Conservation (phyloP, 2,113 vertebrate species). For the Pampusana beccarii region DNA sequence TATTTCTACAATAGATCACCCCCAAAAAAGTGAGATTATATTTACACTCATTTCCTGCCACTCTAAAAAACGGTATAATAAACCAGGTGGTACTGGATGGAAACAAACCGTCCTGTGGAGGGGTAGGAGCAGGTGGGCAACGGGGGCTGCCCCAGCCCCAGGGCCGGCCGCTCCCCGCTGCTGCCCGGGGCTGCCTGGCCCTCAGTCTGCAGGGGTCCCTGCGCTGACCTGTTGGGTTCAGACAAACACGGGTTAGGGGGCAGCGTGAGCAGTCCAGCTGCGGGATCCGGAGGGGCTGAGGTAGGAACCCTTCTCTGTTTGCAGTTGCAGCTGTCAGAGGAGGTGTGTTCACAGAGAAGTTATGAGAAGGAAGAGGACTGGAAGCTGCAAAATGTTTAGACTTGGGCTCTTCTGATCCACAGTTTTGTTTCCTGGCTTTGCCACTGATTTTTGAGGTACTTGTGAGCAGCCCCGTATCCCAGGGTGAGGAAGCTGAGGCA, state of each 20-base stretch:
- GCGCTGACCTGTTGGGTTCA: background rate
- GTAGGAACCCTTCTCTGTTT: background rate
- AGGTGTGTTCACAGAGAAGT: background rate
- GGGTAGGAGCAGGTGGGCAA: background rate
- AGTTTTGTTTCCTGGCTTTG: background rate
- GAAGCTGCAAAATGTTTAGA: background rate
- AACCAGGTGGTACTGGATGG: background rate
- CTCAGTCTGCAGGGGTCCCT: no score
- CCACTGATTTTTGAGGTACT: background rate
- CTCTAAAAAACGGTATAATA: no score
- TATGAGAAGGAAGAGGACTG: background rate
- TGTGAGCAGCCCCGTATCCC: background rate
- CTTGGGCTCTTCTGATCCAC: background rate
- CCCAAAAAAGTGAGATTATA: background rate
- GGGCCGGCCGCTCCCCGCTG: no score
- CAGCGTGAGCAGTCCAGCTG: background rate
- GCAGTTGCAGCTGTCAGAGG: background rate
- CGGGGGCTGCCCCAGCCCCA: no score
- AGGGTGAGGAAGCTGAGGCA: background rate
- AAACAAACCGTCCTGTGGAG: background rate
- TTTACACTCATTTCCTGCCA: background rate
- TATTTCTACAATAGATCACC: background rate
- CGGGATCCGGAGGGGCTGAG: background rate
- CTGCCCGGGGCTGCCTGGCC: no score
- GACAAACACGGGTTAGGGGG: accelerated